Evolutionary conservation across 2,113 vertebrate genomes (phyloP), one percentile per base, ranked within the genome.

Genomic region (Suncus etruscus): DNA sequence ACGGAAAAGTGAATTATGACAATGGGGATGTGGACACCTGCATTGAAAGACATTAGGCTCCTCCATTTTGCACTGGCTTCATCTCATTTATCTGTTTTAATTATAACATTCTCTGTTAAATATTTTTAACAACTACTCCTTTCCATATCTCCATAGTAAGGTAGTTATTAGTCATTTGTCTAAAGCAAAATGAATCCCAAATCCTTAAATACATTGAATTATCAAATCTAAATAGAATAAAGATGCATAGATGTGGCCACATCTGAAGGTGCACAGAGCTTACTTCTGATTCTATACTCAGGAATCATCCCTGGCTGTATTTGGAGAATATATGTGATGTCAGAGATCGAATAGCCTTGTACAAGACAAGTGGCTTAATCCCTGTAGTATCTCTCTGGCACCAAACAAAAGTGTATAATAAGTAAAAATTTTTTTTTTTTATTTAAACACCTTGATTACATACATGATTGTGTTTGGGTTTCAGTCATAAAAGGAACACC

Each of bases 171-270:
- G 18, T 25, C 31, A 92, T 68, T 61, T 89, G 54, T 27, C n/a
- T 93, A 72, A 6, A 66, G 15, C 18, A 92, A 80, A 87, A 70
- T 39, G 5, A 39, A 39, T 39, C 39, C 39, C 39, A 70, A 50
- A 89, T 74, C 78, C 65, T 90, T 95, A 69, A 93, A 72, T 45
- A 88, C 66, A 92, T 92, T 94, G 11, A 89, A 27, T 45, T 90
- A 87, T 83, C 29, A 86, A 90, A 86, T 73, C 54, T 81, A 86
- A 48, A 86, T 20, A 90, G 61, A 75, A 90, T 83, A 76, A 87
- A 75, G 47, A 66, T 87, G 8, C 47, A 22, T 54, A 92, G 66
- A 31, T 73, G 86, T 45, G 74, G 54, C 15, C 54, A 58, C 54
- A 14, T 5, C 54, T 58, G 54, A 18, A 58, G 54, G 14, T 58